Conservation (phyloP, 2,113 vertebrate genomes). For the Notothenia rossii region DNA sequence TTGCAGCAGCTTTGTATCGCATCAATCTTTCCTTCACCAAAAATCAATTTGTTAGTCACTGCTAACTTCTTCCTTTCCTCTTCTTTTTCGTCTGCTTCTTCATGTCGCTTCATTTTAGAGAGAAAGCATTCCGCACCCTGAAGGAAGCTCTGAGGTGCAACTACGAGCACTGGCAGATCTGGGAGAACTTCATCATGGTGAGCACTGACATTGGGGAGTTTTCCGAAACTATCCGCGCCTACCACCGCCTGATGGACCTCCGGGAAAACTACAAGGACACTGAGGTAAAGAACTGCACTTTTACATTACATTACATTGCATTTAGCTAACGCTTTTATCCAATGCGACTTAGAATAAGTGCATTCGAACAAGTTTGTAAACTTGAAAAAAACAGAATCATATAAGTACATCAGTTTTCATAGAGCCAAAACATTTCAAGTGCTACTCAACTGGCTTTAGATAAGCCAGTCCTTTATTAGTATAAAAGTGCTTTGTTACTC, state of each 20-base stretch:
- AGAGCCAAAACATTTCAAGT: too few relatives aligned
- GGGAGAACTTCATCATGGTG: slow-evolving; percentile 96
- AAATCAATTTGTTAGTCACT: neutral
- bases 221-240: slow-evolving; percentile 92
- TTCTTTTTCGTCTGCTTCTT: neutral
- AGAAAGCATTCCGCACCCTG: slow-evolving; percentile 93
- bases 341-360: too few relatives aligned
- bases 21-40: neutral
- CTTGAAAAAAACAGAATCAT: too few relatives aligned
- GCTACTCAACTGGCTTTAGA: too few relatives aligned
- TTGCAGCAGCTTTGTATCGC: neutral
- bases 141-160: slow-evolving; percentile 98
- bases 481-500: too few relatives aligned
- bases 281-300: slow-evolving; percentile 82
- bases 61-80: neutral
- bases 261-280: slow-evolving; percentile 94
- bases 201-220: slow-evolving; percentile 94
- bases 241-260: slow-evolving; percentile 96
- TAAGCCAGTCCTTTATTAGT: too few relatives aligned
- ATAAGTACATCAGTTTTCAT: too few relatives aligned
- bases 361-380: too few relatives aligned
- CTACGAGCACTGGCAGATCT: slow-evolving; percentile 99
- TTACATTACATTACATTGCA: too few relatives aligned
- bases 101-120: slow-evolving; percentile 73
- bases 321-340: too few relatives aligned